Evolutionary conservation across 2,113 vertebrate species (phyloP), one percentile per base, ranked within the genome.

Genomic region (Turdus rufiventris): DNA sequence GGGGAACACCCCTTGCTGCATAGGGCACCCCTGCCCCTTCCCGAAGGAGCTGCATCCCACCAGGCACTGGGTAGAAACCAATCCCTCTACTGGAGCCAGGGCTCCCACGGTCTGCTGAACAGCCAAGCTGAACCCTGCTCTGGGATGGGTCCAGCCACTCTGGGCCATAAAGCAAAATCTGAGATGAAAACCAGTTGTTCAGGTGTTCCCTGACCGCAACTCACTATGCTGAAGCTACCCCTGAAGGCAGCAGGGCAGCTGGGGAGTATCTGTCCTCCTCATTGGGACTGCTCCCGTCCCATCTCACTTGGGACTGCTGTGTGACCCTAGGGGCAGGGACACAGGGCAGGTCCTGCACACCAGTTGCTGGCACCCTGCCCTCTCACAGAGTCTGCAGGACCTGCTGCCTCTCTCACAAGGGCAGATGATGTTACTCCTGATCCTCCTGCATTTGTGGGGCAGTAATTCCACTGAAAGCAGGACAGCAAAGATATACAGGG

Each of bases 31-130:
- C 2, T 2, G 24, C 21, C 5, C 7, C 36, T 50, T 20, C 54
- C 58, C 20, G 26, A 4, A 60, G 38, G 38, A 51, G 23, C 38
- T 8, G 0, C 21, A 40, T 78, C 9, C 61, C 67, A 33, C 38
- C 0, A 0, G 26, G 34, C 0, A 0, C 26, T 18, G 42, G 33
- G 29, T 58, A 72, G 28, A 45, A 78, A n/a, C 18, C 2, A 10
- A 20, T 25, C 25, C 33, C 48, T 54, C 28, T 5, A 1, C 21
- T 58, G 43, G 48, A 62, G 38, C 2, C 2, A 36, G 51, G 38
- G 8, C 18, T 58, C 60, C 43, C 29, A 14, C 16, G 34, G 45
- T 78, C 29, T 70, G 26, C 72, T 42, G 26, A 24, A 17, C 47
- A 75, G 25, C 38, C 21, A 11, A 12, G 9, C 4, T 21, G 26